Evolutionary conservation across 37 sponge, comb jelly and placozoan genomes (phyloP).

Genomic region (Haliclona indistincta): DNA sequence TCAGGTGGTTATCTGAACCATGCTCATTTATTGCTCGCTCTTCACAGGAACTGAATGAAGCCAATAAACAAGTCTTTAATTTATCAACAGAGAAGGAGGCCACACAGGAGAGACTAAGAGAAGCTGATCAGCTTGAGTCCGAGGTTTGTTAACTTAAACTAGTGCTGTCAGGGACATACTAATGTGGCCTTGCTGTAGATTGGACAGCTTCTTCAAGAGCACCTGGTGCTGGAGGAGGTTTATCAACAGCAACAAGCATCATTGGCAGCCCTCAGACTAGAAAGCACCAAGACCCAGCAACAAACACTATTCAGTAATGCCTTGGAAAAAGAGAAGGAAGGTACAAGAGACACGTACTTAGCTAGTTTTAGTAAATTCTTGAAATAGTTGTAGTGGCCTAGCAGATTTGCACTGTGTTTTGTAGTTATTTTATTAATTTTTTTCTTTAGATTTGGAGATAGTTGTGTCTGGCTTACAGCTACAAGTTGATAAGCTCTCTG

Average conservation of each 20-base stretch:
- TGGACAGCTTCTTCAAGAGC: slow-evolving; percentile 25
- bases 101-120: not conserved
- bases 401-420: not conserved
- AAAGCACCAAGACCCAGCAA: not conserved
- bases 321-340: slow-evolving; percentile 38
- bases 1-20: not conserved
- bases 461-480: slow-evolving; percentile 13
- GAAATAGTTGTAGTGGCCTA: not conserved
- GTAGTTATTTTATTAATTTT: not conserved
- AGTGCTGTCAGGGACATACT: no score
- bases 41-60: not conserved
- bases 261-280: not conserved
- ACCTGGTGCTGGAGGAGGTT: slow-evolving; percentile 54
- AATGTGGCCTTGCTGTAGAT: no score
- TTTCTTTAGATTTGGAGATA: not conserved
- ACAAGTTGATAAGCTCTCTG: not conserved
- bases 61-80: not conserved
- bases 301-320: not conserved
- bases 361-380: not conserved
- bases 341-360: no score
- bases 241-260: slow-evolving; percentile 41
- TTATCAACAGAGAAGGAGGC: not conserved
- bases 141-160: no score
- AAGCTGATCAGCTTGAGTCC: no score
- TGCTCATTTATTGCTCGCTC: not conserved